Conservation (phyloP, 2,797 vertebrate genomes). For the Sylvia borin region DNA sequence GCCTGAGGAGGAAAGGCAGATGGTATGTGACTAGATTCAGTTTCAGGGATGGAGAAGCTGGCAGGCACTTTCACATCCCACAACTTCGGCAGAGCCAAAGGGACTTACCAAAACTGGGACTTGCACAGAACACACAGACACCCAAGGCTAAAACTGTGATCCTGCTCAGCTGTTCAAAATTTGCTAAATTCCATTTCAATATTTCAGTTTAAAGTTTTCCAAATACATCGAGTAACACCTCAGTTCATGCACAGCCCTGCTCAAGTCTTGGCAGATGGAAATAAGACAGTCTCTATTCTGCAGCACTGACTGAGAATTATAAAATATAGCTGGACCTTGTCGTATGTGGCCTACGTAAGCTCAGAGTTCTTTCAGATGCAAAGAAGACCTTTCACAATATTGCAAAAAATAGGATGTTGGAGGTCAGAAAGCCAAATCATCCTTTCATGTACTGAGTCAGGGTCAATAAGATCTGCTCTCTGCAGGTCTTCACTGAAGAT, state of each 20-base stretch:
- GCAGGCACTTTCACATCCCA: conserved; percentile 47
- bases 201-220: conserved; percentile 47
- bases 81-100: not conserved
- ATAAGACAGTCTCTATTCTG: not conserved
- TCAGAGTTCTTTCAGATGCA: not conserved
- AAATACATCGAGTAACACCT: conserved; percentile 44
- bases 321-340: not conserved
- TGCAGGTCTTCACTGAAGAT: not conserved
- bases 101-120: conserved; percentile 35
- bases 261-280: not conserved
- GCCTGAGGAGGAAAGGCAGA: conserved; percentile 40
- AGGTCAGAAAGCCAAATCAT: not conserved
- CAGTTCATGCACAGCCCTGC: not conserved
- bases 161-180: conserved; percentile 49
- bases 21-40: conserved; percentile 26
- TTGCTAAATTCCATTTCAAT: conserved; percentile 49
- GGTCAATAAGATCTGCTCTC: not conserved
- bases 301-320: not conserved
- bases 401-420: not conserved
- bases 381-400: not conserved
- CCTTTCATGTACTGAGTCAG: not conserved
- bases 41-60: conserved; percentile 40
- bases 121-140: conserved; percentile 46
- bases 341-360: not conserved
- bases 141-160: conserved; percentile 48